phyloP scores from a whole-genome alignment of 2,113 vertebrate genomes.

The Otocyon megalotis region DNA sequence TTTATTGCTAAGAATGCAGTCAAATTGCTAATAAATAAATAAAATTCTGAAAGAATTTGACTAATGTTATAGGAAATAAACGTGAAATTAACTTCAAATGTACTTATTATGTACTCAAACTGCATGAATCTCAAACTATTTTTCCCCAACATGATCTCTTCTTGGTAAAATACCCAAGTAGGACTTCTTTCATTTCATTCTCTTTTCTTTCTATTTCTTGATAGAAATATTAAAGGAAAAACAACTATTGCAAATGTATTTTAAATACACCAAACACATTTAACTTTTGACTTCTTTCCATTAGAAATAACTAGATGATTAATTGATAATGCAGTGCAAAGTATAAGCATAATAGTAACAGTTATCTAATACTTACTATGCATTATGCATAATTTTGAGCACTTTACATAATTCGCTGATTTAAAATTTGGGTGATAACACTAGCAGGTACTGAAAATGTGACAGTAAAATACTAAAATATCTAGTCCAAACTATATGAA shows the following conservation, averaged over 20 bases:
- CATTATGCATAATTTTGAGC: neutral
- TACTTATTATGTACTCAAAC: neutral
- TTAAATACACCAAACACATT: neutral
- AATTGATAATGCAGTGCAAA: neutral
- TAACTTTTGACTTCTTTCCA: neutral
- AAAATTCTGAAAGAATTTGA: neutral
- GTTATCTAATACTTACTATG: neutral
- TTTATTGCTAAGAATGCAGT: neutral
- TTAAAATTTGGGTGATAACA: neutral
- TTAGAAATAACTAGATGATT: neutral
- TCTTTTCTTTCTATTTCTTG: neutral
- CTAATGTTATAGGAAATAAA: neutral
- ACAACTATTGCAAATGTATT: neutral
- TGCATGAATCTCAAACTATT: neutral
- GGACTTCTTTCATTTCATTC: neutral
- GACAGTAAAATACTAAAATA: neutral
- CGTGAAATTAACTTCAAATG: neutral
- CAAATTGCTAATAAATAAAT: neutral
- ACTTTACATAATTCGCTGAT: neutral
- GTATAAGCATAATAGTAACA: neutral
- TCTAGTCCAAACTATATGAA: neutral
- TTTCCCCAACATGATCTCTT: neutral
- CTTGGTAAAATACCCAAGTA: neutral
- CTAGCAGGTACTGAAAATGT: neutral
- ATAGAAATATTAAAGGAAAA: neutral